A percentile compares a stretch with the other conserved stretches of the same genome.
phyloP scores from a whole-genome alignment of 2,113 vertebrate genomes.

The Apistogramma diplotaenia region DNA sequence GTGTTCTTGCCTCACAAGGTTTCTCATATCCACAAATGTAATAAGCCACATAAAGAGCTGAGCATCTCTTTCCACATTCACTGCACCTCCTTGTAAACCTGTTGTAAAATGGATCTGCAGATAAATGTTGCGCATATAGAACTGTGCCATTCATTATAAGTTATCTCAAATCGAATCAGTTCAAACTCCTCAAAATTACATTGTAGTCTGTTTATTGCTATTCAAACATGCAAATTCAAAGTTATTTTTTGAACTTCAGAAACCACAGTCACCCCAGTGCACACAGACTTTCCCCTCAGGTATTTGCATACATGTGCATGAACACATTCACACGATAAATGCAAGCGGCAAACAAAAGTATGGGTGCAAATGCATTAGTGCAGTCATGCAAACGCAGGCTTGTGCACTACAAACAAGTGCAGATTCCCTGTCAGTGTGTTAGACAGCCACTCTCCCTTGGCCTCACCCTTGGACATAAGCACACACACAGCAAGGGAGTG shows the following conservation, averaged over 20 bases:
- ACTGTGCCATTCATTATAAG: not conserved
- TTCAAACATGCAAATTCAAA: not conserved
- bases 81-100: not conserved
- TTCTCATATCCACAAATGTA: not conserved
- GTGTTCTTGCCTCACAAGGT: conserved; percentile 3
- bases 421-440: conserved; percentile 41
- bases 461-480: conserved; percentile 3
- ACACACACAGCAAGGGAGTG: conserved; percentile 3
- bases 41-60: not conserved
- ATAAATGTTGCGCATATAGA: not conserved
- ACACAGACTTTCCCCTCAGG: not conserved
- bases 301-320: conserved; percentile 1
- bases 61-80: not conserved
- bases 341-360: conserved; percentile 33
- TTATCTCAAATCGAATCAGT: not conserved
- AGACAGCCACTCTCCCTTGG: not conserved
- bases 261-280: not conserved
- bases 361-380: conserved; percentile 47
- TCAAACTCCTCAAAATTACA: not conserved
- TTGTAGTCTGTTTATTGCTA: not conserved
- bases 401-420: conserved; percentile 58
- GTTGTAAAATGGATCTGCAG: not conserved
- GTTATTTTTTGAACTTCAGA: not conserved
- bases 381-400: conserved; percentile 60
- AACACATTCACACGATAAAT: conserved; percentile 23